phyloP scores from a whole-genome alignment of 2,113 vertebrate genomes.

The Tetrao urogallus region DNA sequence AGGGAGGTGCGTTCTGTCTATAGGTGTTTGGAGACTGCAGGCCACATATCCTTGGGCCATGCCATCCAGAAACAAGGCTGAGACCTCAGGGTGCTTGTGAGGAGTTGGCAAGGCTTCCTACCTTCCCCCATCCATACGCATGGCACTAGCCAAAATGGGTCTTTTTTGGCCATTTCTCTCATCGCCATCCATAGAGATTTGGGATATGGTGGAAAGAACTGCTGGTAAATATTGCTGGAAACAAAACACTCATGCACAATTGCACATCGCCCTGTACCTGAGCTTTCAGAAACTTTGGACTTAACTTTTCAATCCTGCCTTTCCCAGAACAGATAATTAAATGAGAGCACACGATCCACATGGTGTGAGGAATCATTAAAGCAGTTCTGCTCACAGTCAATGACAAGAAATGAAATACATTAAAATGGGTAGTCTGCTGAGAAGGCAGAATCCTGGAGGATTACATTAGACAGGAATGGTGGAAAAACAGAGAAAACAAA shows the following conservation, averaged over 20 bases:
- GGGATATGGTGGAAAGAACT: background rate
- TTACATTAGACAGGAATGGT: conserved; percentile 41
- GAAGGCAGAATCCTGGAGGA: conserved; percentile 47
- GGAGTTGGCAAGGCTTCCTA: background rate
- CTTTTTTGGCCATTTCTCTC: background rate
- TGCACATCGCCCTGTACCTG: background rate
- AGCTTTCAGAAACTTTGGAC: background rate
- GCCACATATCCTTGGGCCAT: background rate
- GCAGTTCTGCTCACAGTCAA: conserved; percentile 44
- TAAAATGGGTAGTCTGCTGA: conserved; percentile 68
- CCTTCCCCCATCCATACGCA: background rate
- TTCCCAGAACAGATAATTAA: conserved; percentile 51
- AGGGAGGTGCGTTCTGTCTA: conserved; percentile 83
- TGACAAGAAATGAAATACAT: conserved; percentile 61
- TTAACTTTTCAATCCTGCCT: background rate
- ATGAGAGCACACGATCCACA: conserved; percentile 36
- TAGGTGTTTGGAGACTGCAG: background rate
- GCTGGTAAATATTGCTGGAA: background rate
- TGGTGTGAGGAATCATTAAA: conserved; percentile 36
- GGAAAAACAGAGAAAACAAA: conserved; percentile 64
- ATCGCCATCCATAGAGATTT: background rate
- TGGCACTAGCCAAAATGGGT: background rate
- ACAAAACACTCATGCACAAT: background rate
- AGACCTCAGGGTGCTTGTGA: background rate
- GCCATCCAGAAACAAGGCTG: background rate